These are phyloP conservation scores for Acropternis orthonyx DNA, from an alignment of 2,797 vertebrate species.

Conservation along the genomic window DNA sequence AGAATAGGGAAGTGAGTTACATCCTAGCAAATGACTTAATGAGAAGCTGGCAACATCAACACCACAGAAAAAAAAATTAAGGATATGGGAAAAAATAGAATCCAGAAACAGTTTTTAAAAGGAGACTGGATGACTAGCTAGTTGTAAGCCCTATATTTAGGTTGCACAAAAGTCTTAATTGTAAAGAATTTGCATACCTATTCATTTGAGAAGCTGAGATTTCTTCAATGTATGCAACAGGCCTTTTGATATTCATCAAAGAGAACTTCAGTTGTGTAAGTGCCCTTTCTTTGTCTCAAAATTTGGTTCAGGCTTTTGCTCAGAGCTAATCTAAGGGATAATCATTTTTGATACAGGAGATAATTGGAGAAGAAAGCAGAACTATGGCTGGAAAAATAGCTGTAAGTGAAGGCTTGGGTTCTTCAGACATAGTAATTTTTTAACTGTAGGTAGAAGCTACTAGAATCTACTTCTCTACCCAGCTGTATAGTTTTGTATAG, in stretches of 20 bases:
- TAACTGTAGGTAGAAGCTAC: neutral
- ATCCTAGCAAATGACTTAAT: neutral
- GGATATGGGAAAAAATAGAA: neutral
- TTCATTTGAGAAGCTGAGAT: neutral
- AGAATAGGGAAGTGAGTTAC: accelerated
- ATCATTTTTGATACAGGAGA: neutral
- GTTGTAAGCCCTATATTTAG: neutral
- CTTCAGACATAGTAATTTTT: neutral
- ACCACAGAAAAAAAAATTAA: neutral
- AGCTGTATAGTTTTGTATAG: neutral
- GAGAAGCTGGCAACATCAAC: neutral
- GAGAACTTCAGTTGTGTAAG: neutral
- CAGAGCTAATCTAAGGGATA: neutral
- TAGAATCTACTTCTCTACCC: neutral
- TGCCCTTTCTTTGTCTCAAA: neutral
- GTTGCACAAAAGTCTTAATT: neutral
- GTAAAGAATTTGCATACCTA: neutral
- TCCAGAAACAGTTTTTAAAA: neutral
- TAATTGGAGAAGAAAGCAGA: neutral
- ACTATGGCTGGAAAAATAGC: neutral
- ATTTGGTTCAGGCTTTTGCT: neutral
- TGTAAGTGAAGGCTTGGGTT: neutral
- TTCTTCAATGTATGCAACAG: neutral
- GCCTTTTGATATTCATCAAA: neutral
- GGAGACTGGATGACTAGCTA: neutral